Conservation (phyloP, 2,113 vertebrate genomes). For the Zapus hudsonius region DNA sequence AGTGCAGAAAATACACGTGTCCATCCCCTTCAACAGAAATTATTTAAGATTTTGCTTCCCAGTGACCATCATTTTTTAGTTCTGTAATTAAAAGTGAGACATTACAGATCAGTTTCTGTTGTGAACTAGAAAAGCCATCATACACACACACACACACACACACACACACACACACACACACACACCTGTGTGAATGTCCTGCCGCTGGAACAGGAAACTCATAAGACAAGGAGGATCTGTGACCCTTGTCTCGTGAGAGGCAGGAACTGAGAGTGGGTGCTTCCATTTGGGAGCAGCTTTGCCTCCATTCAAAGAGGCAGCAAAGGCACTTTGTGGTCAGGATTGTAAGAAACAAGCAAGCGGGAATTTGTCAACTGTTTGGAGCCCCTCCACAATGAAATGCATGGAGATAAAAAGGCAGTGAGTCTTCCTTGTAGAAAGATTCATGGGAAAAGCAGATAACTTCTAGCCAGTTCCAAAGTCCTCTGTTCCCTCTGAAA, state of each 20-base stretch:
- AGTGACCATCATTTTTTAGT: not conserved
- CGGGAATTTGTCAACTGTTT: too few species aligned
- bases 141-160: not conserved
- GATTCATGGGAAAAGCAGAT: too few species aligned
- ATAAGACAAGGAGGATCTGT: not conserved
- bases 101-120: not conserved
- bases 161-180: not conserved
- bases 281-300: accelerated
- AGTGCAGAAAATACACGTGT: not conserved
- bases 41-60: conserved; percentile 17
- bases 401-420: too few species aligned
- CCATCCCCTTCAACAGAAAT: not conserved
- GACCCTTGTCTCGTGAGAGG: not conserved
- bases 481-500: too few species aligned
- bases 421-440: too few species aligned
- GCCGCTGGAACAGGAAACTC: not conserved
- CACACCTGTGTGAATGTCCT: not conserved
- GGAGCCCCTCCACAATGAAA: too few species aligned
- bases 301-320: not conserved
- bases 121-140: not conserved
- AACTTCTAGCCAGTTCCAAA: too few species aligned
- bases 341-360: too few species aligned
- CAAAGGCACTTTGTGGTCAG: not conserved
- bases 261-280: too few species aligned
- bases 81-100: not conserved